phyloP scores from a whole-genome alignment of 2,888 invertebrate species.

The Cotesia congregata region DNA sequence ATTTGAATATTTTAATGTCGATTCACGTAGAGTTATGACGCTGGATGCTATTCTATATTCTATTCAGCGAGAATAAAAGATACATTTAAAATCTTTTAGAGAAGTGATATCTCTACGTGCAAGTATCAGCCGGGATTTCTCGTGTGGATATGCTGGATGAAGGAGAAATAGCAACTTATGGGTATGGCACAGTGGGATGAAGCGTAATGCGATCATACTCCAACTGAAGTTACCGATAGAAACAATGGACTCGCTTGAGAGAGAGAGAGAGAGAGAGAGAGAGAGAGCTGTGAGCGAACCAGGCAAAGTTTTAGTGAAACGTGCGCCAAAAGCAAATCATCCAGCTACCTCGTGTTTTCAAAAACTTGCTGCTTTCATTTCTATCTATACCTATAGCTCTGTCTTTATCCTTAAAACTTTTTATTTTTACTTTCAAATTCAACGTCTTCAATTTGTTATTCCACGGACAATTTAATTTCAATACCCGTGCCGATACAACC shows the following conservation, averaged over 20 bases:
- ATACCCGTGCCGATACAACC: not conserved
- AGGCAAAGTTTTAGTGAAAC: conserved; percentile 40
- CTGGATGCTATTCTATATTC: not conserved
- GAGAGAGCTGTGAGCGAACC: not conserved
- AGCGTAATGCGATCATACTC: conserved; percentile 30
- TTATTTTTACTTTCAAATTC: conserved; percentile 15
- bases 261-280: not conserved
- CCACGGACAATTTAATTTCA: conserved; percentile 30
- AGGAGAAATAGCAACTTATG: conserved; percentile 34
- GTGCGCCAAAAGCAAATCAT: conserved; percentile 47
- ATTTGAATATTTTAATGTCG: conserved; percentile 16
- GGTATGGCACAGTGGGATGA: conserved; percentile 24
- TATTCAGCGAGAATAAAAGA: conserved; percentile 7
- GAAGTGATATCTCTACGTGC: not conserved
- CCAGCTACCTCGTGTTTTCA: conserved; percentile 34
- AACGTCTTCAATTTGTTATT: conserved; percentile 31
- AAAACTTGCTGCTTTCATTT: conserved; percentile 36
- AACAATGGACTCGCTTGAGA: conserved; percentile 45
- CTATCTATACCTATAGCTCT: not conserved
- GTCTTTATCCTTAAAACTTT: conserved; percentile 27
- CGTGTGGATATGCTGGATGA: conserved; percentile 26
- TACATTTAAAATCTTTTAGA: conserved; percentile 22
- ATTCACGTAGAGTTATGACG: conserved; percentile 7
- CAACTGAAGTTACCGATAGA: conserved; percentile 36
- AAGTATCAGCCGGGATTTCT: conserved; percentile 24